Evolutionary conservation across 2,113 vertebrate genomes (phyloP), one percentile per base, ranked within the genome.

Genomic region (Rattus norvegicus): DNA sequence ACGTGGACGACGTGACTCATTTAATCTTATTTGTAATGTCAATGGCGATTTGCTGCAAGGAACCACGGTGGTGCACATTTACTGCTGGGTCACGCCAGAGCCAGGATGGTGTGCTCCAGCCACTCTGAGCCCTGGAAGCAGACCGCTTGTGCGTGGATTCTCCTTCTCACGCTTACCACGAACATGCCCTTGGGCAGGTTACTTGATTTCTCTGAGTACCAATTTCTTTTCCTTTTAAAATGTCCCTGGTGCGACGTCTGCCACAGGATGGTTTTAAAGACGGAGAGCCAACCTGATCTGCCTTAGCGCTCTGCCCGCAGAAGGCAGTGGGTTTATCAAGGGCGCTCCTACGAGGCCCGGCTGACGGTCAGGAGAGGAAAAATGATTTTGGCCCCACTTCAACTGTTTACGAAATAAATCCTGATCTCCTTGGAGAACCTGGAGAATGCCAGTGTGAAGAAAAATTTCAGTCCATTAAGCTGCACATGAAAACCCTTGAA

Each of bases 151-250:
- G 17, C 87, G 95, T 56, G 19, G 86, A 39, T 88, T 22, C 72
- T 43, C 49, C 22, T 79, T 88, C 75, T 79, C 49, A 86, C 59
- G 33, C 17, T 36, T 54, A 76, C 67, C 47, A 63, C 39, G 54
- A 76, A 88, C 4, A 5, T 22, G 43, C 52, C 65, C 61, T 67
- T 75, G 65, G 92, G 63, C 65, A 91, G 88, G 81, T 96, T 81
- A 73, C 30, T 24, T 63, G 54, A 84, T 22, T 24, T 92, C 88
- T 76, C 92, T 47, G 80, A 81, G 43, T 81, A 92, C 93, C 63
- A n/a, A 2, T 88, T 89, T 95, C 85, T 69, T 94, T 17, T 17
- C 5, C 39, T 90, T 47, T 81, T 88, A 86, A 95, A 80, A 91
- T 76, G 65, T 77, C 85, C 92, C 86, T 89, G 81, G 79, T 43